Conservation (phyloP, 1,140 invertebrate species). For the Apolygus lucorum region DNA sequence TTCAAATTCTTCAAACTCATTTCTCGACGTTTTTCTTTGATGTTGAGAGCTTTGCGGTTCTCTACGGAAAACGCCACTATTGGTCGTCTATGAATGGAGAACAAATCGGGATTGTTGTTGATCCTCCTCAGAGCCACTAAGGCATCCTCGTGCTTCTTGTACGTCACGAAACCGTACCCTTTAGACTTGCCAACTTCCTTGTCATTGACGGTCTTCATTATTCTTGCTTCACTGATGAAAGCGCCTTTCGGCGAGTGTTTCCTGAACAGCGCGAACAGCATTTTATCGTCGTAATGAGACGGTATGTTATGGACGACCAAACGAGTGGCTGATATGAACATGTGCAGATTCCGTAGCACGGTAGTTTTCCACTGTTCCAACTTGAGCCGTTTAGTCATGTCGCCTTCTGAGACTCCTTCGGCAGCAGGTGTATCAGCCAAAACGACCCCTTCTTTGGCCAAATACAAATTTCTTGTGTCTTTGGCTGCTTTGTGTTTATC, state of each 20-base stretch:
- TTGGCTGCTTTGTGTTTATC: conserved; percentile 50
- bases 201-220: conserved; percentile 61
- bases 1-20: conserved; percentile 41
- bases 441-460: conserved; percentile 86
- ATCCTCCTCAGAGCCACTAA: conserved; percentile 67
- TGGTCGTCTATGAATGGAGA: conserved; percentile 70
- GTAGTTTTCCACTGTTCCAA: conserved; percentile 79
- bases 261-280: conserved; percentile 57
- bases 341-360: conserved; percentile 82
- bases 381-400: conserved; percentile 71
- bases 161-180: conserved; percentile 87
- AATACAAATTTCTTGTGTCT: conserved; percentile 82
- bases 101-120: conserved; percentile 92
- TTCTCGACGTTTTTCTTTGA: conserved; percentile 32
- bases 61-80: conserved; percentile 96
- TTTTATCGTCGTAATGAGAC: conserved; percentile 54
- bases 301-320: conserved; percentile 87
- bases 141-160: conserved; percentile 79
- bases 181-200: conserved; percentile 63
- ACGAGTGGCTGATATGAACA: conserved; percentile 79
- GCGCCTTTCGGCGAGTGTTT: conserved; percentile 51
- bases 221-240: conserved; percentile 59
- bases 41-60: conserved; percentile 49
- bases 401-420: conserved; percentile 64
- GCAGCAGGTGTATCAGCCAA: conserved; percentile 75